These are phyloP conservation scores for Julus scandinavius DNA, from an alignment of 2,888 invertebrate species.

Conservation along the genomic window DNA sequence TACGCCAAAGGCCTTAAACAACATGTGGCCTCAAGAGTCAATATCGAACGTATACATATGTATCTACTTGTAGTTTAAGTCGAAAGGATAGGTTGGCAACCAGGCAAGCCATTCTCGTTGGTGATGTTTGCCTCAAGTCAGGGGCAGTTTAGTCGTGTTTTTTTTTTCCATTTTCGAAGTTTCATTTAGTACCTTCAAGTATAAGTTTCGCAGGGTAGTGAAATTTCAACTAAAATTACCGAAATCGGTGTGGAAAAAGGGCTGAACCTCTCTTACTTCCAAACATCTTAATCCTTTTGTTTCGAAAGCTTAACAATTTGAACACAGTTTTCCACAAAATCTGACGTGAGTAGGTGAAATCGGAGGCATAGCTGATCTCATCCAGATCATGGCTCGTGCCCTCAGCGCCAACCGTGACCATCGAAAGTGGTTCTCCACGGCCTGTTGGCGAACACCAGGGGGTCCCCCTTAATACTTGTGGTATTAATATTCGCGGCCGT, in stretches of 20 bases:
- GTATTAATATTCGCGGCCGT: conserved; percentile 25
- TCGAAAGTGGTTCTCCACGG: background rate
- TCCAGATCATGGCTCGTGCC: background rate
- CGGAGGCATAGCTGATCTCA: background rate
- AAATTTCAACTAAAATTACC: background rate
- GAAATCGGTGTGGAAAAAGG: background rate
- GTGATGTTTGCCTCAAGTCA: background rate
- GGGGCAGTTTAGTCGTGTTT: background rate
- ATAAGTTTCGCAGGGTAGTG: no score
- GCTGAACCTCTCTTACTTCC: background rate
- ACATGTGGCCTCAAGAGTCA: no score
- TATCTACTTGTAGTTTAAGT: no score
- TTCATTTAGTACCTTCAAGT: no score
- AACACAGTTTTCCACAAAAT: background rate
- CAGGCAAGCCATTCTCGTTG: background rate
- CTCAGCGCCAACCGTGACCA: conserved; percentile 4
- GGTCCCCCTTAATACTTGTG: conserved; percentile 33
- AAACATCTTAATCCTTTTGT: background rate
- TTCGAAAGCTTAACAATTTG: background rate
- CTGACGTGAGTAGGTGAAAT: background rate
- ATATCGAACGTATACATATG: no score
- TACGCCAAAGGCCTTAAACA: no score
- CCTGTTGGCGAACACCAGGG: background rate
- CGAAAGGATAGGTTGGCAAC: background rate
- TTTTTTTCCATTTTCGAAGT: no score